Conservation (phyloP, 30 jellyfish, hydroid and myxozoan species). For the Euphysa ruthae region DNA sequence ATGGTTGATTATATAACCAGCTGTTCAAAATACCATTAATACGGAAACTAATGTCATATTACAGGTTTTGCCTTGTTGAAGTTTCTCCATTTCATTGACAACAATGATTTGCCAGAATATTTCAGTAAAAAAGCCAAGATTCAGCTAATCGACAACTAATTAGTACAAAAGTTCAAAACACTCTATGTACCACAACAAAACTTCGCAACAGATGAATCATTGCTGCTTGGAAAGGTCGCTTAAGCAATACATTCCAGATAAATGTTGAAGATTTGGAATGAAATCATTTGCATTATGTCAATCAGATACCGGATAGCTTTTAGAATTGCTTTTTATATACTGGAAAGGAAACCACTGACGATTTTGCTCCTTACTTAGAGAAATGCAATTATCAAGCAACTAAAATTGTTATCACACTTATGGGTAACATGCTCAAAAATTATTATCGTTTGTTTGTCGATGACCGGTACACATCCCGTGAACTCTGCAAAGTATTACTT, state of each 20-base stretch:
- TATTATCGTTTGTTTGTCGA: background rate
- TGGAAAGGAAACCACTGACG: background rate
- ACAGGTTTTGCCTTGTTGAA: background rate
- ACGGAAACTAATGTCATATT: background rate
- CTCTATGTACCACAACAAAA: background rate
- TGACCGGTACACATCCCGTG: constrained; percentile 3
- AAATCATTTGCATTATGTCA: no score
- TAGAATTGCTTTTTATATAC: background rate
- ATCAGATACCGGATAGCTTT: background rate
- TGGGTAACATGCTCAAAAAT: background rate
- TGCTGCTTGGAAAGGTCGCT: background rate
- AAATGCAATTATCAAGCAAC: background rate
- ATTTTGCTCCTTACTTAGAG: background rate
- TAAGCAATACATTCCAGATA: background rate
- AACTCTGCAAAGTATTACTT: background rate
- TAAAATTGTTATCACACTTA: background rate
- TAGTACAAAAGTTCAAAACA: background rate
- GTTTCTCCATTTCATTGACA: background rate
- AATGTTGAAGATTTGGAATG: no score
- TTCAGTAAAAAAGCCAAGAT: background rate
- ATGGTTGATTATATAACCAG: no score
- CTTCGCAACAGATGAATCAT: background rate
- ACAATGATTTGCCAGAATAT: background rate
- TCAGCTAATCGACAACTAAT: background rate
- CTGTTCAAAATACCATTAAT: background rate